A percentile compares a stretch with the other conserved stretches of the same genome.
phyloP scores from a whole-genome alignment of 2,113 vertebrate genomes.

The Aviceda subcristata region DNA sequence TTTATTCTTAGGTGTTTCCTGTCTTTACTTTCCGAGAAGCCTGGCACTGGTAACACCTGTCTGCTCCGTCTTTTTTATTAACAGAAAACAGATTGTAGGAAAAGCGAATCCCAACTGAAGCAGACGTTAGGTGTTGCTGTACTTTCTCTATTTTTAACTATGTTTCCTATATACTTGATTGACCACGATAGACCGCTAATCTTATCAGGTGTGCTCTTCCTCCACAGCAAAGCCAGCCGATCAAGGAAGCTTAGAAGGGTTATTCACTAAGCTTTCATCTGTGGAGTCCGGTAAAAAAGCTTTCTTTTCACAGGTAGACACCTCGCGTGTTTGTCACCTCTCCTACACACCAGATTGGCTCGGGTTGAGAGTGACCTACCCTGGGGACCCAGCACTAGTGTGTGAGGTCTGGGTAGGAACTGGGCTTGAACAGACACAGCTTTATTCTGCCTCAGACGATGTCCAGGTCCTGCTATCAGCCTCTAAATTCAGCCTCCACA shows the following conservation, averaged over 20 bases:
- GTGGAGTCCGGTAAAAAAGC: background rate
- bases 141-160: constrained; percentile 1
- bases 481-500: background rate
- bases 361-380: background rate
- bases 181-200: background rate
- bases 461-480: background rate
- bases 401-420: background rate
- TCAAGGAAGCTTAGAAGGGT: constrained; percentile 7
- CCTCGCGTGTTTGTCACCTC: background rate
- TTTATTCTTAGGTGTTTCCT: background rate
- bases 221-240: constrained; percentile 6
- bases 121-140: background rate
- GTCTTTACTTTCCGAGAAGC: fast-evolving
- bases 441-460: background rate
- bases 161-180: background rate
- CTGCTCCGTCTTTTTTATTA: fast-evolving
- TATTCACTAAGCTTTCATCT: background rate
- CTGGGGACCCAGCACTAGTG: background rate
- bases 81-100: background rate
- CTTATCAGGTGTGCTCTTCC: constrained; percentile 13
- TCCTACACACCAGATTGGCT: background rate
- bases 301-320: background rate
- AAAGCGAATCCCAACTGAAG: background rate
- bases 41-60: background rate
- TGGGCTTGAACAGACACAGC: background rate